Base-by-base conservation (phyloP, 1,140 invertebrate genomes). In the Arctopsyche grandis region DNA sequence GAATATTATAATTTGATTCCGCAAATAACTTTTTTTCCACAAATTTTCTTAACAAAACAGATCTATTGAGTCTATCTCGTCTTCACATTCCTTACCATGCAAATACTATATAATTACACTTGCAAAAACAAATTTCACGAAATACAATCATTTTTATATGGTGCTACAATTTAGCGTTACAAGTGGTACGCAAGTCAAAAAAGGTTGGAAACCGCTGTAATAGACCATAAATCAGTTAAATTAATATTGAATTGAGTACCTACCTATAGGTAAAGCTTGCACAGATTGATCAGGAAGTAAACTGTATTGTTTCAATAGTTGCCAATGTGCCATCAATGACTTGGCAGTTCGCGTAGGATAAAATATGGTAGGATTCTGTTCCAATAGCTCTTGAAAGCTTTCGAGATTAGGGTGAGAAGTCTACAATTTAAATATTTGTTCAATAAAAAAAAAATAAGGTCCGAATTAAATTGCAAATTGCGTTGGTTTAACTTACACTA, bases 231-330 rank as follows among this genome's bases (percentile, higher is more conserved):
- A n/a, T n/a, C n/a, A n/a, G n/a, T n/a, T n/a, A n/a, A n/a, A n/a
- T n/a, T n/a, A n/a, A n/a, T n/a, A n/a, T n/a, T n/a, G n/a, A n/a
- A 75, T 52, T 75, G 16, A 58, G 21, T 70, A 44, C 1, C 84
- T 85, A 85, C 90, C 88, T 82, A 90, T 90, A 29, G 91, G 90
- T 71, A 92, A 85, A 70, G 89, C 89, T 83, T 91, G 91, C 82
- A 95, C 92, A 73, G 91, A 91, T 89, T 99, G 97, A 88, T 99
- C 97, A 0, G 95, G 93, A 44, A 99, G 85, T 0, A 99, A 88
- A 83, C 96, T 93, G 86, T 98, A 98, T 84, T 98, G 96, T 86
- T 97, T 97, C 87, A 99, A 92, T 22, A 97, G 88, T 77, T 95
- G 91, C 98, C 98, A 99, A 86, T 99, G 97, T 44, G 91, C 91